Conservation (phyloP, 2,113 vertebrate genomes). For the Microcebus griseorufus region DNA sequence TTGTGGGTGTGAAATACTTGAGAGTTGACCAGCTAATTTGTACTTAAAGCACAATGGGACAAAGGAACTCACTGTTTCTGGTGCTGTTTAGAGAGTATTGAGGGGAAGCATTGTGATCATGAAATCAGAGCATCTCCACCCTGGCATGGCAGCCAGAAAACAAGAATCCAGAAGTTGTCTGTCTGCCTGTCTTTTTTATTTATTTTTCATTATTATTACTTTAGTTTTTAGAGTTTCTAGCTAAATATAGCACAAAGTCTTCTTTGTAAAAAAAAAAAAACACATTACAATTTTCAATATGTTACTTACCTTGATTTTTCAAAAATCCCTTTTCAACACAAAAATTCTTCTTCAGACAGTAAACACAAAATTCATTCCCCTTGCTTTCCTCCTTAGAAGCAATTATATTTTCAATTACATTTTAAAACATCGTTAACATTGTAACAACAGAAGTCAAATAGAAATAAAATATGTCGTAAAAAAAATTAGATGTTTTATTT, state of each 20-base stretch:
- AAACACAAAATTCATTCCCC: not conserved
- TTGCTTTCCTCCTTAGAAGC: constrained; percentile 59
- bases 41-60: not conserved
- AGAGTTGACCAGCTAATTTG: not conserved
- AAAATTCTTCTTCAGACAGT: not conserved
- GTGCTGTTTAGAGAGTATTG: not conserved
- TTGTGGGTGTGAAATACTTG: not conserved
- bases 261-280: not conserved
- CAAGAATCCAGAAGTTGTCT: not conserved
- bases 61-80: not conserved
- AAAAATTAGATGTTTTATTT: constrained; percentile 60
- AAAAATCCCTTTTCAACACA: not conserved
- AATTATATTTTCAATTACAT: constrained; percentile 59
- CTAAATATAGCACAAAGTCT: constrained; percentile 38
- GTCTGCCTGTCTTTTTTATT: constrained; percentile 44
- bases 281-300: not conserved
- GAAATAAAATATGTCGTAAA: constrained; percentile 71
- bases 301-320: not conserved
- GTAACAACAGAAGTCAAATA: constrained; percentile 78
- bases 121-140: not conserved
- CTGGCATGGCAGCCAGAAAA: not conserved
- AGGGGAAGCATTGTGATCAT: not conserved
- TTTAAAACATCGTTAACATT: constrained; percentile 67
- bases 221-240: constrained; percentile 27
- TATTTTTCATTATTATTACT: not conserved